Evolutionary conservation across 2,888 invertebrate genomes (phyloP), one percentile per base, ranked within the genome.

Genomic region (Pterostichus niger): DNA sequence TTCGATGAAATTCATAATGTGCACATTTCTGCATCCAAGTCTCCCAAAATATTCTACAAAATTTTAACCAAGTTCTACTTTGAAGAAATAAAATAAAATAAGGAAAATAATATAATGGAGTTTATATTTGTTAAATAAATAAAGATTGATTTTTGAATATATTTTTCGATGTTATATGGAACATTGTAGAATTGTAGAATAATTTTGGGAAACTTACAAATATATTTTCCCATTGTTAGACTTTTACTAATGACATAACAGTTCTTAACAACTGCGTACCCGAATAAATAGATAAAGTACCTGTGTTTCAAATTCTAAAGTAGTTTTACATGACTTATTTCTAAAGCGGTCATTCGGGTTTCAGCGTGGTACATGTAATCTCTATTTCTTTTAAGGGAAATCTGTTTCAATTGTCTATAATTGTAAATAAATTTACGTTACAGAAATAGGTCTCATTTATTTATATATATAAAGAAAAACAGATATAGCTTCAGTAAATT

Each of bases 361-460:
- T 3, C 10, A 24, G 7, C 56, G 56, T 71, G 68, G 68, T 56
- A 56, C 56, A 56, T 56, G 56, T 52, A 52, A 40, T 59, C 59
- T 59, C 24, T 64, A 64, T 64, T 71, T 71, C 68, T 71, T 71
- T 71, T 40, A 40, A 40, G 40, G 40, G 40, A 40, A 40, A 71
- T 64, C 64, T 64, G 64, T 64, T 40, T 52, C 52, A 13, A 56
- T 56, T 71, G 68, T 71, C 68, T 71, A 71, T 71, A 71, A 71
- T 71, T 71, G 68, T 71, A 71, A 71, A 71, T 71, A 71, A 71
- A 71, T 71, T 17, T 44, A 44, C 68, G 68, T 71, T 71, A 71
- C 44, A 24, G 68, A 71, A 71, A 71, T 54, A 56, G 24, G 2
- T 56, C 17, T 17, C n/a, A 56, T 56, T 56, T 13, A 13, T 56